phyloP scores from a whole-genome alignment of 2,888 invertebrate species.

The Matsumyia berberina region DNA sequence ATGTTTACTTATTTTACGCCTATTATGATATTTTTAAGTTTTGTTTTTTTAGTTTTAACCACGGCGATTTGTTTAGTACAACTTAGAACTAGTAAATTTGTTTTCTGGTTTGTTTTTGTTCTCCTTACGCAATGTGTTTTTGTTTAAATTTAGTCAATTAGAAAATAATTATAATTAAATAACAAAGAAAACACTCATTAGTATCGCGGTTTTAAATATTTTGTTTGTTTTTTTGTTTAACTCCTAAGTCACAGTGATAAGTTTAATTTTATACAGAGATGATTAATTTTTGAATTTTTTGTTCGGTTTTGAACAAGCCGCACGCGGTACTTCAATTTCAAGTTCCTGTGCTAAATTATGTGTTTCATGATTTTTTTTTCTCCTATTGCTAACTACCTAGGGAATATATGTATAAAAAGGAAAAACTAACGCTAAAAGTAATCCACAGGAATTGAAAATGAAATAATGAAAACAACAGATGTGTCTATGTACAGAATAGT shows the following conservation, averaged over 20 bases:
- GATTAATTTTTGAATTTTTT: slow-evolving; percentile 30
- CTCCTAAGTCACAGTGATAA: slow-evolving; percentile 66
- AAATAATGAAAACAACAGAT: slow-evolving; percentile 38
- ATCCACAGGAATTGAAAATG: slow-evolving; percentile 55
- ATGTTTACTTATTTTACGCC: slow-evolving; percentile 63
- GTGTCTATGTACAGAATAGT: slow-evolving; percentile 46
- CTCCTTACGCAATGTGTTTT: slow-evolving; percentile 32
- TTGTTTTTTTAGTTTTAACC: slow-evolving; percentile 47
- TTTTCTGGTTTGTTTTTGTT: slow-evolving; percentile 16
- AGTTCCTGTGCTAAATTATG: slow-evolving; percentile 59
- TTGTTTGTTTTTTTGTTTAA: slow-evolving; percentile 31
- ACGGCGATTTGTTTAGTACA: slow-evolving; percentile 50
- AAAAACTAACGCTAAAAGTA: slow-evolving; percentile 36
- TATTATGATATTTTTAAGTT: slow-evolving; percentile 43
- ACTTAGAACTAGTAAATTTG: slow-evolving; percentile 56
- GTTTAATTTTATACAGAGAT: slow-evolving; percentile 61
- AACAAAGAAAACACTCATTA: slow-evolving; percentile 64
- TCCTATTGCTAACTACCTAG: slow-evolving; percentile 64
- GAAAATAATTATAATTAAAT: slow-evolving; percentile 72
- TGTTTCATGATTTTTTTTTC: slow-evolving; percentile 30
- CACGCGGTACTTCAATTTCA: slow-evolving; percentile 32
- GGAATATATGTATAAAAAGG: slow-evolving; percentile 22
- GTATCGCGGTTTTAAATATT: slow-evolving; percentile 52
- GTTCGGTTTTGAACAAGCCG: slow-evolving; percentile 34
- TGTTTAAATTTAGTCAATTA: slow-evolving; percentile 58